Conservation (phyloP, 2,113 vertebrate genomes). For the Crotalus viridis region DNA sequence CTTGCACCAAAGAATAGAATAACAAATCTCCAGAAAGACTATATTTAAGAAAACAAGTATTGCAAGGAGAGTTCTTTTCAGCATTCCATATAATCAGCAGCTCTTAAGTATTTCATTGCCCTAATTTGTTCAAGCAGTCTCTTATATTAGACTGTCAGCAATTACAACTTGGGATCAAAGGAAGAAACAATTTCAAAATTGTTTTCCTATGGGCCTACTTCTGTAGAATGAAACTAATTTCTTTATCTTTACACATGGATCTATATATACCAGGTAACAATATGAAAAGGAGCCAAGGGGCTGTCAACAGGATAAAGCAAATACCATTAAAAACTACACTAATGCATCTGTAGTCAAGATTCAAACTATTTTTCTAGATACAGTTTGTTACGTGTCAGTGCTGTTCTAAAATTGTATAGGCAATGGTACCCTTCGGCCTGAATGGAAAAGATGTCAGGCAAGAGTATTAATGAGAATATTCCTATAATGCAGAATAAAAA, state of each 20-base stretch:
- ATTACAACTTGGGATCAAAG: background rate
- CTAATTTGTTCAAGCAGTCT: constrained; percentile 47
- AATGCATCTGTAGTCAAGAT: background rate
- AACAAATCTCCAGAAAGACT: background rate
- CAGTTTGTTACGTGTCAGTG: background rate
- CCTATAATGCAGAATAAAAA: constrained; percentile 1
- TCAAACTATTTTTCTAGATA: background rate
- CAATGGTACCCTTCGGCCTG: background rate
- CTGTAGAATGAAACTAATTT: background rate
- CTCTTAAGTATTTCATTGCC: background rate
- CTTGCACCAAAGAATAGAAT: background rate
- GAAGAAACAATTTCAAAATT: background rate
- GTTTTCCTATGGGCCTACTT: background rate
- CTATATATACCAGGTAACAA: background rate
- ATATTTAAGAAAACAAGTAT: background rate
- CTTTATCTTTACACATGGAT: background rate
- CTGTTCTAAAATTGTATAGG: constrained; percentile 22
- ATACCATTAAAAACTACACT: background rate
- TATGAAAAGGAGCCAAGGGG: background rate
- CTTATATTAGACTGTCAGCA: fast-evolving
- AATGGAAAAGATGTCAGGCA: background rate
- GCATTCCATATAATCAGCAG: background rate
- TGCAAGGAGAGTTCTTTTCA: background rate
- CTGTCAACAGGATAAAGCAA: background rate
- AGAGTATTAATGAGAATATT: background rate